Conservation (phyloP, 2,888 invertebrate genomes). For the Brassicogethes aeneus region DNA sequence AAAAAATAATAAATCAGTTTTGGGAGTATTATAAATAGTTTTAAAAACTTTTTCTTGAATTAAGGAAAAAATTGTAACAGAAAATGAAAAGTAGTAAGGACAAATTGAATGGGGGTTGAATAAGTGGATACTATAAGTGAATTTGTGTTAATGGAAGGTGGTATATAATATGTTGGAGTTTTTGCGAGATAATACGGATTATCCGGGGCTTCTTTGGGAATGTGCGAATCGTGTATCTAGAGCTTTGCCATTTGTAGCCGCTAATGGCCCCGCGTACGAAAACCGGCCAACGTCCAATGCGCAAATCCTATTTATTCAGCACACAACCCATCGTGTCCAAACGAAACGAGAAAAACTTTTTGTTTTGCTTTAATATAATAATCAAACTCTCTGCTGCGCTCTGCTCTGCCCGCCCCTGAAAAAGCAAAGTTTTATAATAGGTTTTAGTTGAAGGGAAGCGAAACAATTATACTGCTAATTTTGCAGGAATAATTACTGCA, state of each 20-base stretch:
- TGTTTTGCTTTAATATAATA: not conserved
- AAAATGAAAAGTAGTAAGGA: no score
- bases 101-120: not conserved
- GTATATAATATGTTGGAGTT: conserved; percentile 25
- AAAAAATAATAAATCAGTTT: no score
- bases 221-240: conserved; percentile 40
- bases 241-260: conserved; percentile 39
- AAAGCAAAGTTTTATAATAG: not conserved
- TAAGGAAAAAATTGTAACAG: no score
- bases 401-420: not conserved
- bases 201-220: conserved; percentile 37
- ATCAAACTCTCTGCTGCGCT: not conserved
- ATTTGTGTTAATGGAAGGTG: conserved; percentile 20
- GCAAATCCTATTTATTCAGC: conserved; percentile 34
- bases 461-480: no score
- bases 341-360: not conserved
- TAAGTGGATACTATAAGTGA: conserved; percentile 16
- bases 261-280: conserved; percentile 38
- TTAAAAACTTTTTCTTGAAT: no score
- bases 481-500: no score
- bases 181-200: conserved; percentile 34
- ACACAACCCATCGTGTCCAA: not conserved
- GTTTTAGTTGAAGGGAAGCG: not conserved
- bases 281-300: conserved; percentile 27
- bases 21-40: no score